A percentile compares a stretch with the other conserved stretches of the same genome.
These are phyloP conservation scores for Zaprionus ghesquierei DNA, from an alignment of 1,140 invertebrate species.

Conservation along the genomic window DNA sequence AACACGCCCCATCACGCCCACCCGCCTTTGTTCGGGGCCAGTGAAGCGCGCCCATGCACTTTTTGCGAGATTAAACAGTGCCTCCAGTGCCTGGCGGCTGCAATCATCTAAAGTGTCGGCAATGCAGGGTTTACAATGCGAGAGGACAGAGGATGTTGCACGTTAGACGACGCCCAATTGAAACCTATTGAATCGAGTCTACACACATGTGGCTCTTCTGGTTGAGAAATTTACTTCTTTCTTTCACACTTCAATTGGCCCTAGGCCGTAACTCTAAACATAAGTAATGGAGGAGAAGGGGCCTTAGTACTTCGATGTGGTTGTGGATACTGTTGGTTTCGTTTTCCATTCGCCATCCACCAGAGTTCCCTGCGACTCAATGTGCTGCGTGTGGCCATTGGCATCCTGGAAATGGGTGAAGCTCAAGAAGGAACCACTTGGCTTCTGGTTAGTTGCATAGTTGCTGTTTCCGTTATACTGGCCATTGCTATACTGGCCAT, in stretches of 20 bases:
- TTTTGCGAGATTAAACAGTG: constrained; percentile 55
- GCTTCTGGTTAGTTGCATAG: not conserved
- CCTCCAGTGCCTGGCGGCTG: constrained; percentile 12
- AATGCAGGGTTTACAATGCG: not conserved
- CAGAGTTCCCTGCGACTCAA: not conserved
- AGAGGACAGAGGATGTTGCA: constrained; percentile 12
- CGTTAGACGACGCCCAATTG: constrained; percentile 34
- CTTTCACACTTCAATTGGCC: constrained; percentile 23
- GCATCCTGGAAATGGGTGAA: not conserved
- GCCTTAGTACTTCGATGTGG: not conserved
- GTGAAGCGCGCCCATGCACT: constrained; percentile 44
- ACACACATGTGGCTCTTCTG: constrained; percentile 4
- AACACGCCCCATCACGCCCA: too few relatives aligned
- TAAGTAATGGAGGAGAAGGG: not conserved
- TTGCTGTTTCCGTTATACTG: not conserved
- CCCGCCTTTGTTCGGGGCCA: constrained; percentile 61
- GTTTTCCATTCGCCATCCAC: not conserved
- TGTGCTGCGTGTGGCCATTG: not conserved
- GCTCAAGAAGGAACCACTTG: not conserved
- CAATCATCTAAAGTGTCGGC: constrained; percentile 73
- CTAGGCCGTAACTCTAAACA: constrained; percentile 6
- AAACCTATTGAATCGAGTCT: constrained; percentile 39
- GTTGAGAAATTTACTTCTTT: constrained; percentile 15
- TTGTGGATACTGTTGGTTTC: not conserved
- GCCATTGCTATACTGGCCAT: too few relatives aligned